Base-by-base conservation (phyloP, 2,113 vertebrate species). In the Sapayoa aenigma region DNA sequence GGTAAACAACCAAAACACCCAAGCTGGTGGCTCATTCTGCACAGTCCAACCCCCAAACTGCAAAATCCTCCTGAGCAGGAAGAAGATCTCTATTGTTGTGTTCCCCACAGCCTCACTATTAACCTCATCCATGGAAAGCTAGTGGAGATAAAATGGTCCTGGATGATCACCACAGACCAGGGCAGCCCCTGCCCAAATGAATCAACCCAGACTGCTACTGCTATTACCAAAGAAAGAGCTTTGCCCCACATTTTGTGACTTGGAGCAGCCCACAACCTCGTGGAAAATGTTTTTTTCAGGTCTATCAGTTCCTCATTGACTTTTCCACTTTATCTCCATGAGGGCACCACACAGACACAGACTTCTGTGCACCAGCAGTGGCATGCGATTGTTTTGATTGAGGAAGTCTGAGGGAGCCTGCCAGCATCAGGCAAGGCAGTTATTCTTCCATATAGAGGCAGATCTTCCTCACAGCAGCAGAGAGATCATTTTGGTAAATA, bases 301-400 rank as follows among this genome's bases (percentile, higher is more conserved):
- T 83, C 37, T 56, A 46, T n/a, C 14, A 52, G 46, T 76, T 90
- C 67, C 46, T 83, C 72, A n/a, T 14, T 52, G 76, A 52, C 65
- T 88, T 81, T 50, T 62, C n/a, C 56, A 46, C 79, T 73, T 69
- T 59, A 41, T 80, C 46, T 84, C 9, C 24, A 23, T 3, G 55
- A 67, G 50, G 37, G n/a, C 63, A 86, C n/a, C 71, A 30, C 87
- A 46, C 0, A n/a, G 22, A 30, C 87, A 46, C 0, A n/a, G 22
- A 56, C 1, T 1, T 41, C 44, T 2, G 2, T 35, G 41, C 49
- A 52, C 37, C 46, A 46, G 62, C 1, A 7, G 21, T 9, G 5
- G 20, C 56, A 31, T 25, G 71, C 1, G 1, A 56, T 33, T 46
- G 24, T 76, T 86, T 42, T 0, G 11, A 8, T 10, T 52, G 13